Evolutionary conservation across 2,113 vertebrate species (phyloP).

Genomic region (Stegostoma tigrinum): DNA sequence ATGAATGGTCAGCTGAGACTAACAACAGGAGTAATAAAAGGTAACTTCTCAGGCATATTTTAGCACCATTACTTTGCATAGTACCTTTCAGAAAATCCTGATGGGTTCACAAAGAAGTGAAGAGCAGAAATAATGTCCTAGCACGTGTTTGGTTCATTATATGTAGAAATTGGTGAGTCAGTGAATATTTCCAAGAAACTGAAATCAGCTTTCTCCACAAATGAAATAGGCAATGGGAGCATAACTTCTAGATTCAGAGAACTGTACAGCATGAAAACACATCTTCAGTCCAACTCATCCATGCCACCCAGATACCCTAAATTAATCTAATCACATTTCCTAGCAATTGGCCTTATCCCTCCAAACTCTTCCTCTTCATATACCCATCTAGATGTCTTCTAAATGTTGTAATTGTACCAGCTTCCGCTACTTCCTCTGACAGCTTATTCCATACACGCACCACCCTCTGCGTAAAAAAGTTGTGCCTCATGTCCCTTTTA

Average conservation of each 20-base stretch:
- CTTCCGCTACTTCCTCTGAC: too few species aligned
- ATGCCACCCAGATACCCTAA: too few species aligned
- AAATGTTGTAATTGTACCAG: too few species aligned
- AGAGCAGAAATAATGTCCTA: neutral
- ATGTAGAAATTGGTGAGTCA: neutral
- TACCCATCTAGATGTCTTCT: too few species aligned
- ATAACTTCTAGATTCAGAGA: neutral
- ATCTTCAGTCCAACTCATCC: too few species aligned
- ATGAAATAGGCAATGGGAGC: neutral
- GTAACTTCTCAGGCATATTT: neutral
- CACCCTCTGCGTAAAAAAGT: too few species aligned
- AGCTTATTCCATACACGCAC: too few species aligned
- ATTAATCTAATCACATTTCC: too few species aligned
- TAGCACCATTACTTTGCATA: neutral
- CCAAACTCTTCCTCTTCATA: too few species aligned
- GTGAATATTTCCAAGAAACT: neutral
- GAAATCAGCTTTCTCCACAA: neutral
- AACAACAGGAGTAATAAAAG: neutral
- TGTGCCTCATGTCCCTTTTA: too few species aligned
- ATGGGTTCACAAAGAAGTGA: neutral
- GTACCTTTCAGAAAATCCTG: neutral
- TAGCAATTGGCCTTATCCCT: too few species aligned
- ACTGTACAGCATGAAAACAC: too few species aligned
- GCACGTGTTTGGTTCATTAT: neutral
- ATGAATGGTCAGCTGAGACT: neutral